Evolutionary conservation across 92 coral and sea anemone genomes (phyloP).

Genomic region (Zoanthus sociatus): DNA sequence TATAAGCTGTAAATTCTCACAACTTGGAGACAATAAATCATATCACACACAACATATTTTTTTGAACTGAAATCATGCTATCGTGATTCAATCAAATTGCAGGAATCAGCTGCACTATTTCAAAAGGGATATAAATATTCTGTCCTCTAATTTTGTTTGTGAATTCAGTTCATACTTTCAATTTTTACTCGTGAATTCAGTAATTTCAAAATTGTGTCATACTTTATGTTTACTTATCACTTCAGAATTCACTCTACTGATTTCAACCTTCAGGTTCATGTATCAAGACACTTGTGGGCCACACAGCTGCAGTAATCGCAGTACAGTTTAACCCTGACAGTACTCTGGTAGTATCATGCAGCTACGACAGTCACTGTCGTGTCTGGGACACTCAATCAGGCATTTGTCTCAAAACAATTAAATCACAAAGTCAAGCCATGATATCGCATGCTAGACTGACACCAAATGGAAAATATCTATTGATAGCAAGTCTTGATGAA

Average conservation of each 20-base stretch:
- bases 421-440: conserved; percentile 7
- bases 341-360: conserved; percentile 58
- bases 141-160: too few species aligned
- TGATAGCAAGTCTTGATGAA: conserved; percentile 68
- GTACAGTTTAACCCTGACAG: conserved; percentile 65
- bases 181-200: too few species aligned
- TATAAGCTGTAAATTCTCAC: too few species aligned
- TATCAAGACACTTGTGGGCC: conserved; percentile 66
- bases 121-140: too few species aligned
- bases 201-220: too few species aligned
- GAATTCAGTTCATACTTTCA: too few species aligned
- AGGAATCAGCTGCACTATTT: too few species aligned
- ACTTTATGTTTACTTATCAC: background rate
- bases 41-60: too few species aligned
- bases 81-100: too few species aligned
- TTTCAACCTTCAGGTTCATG: conserved; percentile 46
- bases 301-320: conserved; percentile 57
- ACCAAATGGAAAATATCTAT: conserved; percentile 74
- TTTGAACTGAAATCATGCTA: too few species aligned
- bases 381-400: conserved; percentile 72
- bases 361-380: conserved; percentile 49
- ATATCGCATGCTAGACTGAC: conserved; percentile 71
- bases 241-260: background rate
- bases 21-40: too few species aligned
- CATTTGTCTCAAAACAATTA: conserved; percentile 54